Conservation (phyloP, 2,888 invertebrate genomes). For the Hirtodrosophila trivittata region DNA sequence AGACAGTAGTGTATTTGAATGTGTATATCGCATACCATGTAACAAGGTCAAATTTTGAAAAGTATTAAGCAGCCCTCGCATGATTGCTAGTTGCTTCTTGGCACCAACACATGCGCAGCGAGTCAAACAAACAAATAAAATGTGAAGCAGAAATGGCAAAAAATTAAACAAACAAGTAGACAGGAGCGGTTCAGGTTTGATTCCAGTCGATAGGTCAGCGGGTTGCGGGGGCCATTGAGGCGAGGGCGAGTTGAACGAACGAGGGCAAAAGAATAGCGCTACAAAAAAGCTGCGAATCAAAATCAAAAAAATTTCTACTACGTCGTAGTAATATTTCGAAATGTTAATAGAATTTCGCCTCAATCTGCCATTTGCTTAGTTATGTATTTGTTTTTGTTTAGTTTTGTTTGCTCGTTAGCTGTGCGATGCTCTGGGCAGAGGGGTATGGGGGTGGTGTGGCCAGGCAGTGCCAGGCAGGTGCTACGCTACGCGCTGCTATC, state of each 20-base stretch:
- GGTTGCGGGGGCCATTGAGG: slow-evolving; percentile 19
- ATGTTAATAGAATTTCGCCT: slow-evolving; percentile 57
- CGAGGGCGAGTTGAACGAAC: slow-evolving; percentile 46
- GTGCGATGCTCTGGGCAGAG: slow-evolving; percentile 1
- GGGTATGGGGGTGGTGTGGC: slow-evolving; percentile 8
- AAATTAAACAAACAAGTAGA: slow-evolving; percentile 82
- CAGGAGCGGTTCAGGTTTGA: slow-evolving; percentile 77
- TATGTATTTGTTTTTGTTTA: slow-evolving; percentile 75
- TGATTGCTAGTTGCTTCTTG: slow-evolving; percentile 56
- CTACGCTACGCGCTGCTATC: slow-evolving; percentile 43
- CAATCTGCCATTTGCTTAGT: slow-evolving; percentile 56
- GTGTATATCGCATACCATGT: too few species aligned
- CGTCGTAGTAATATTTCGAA: slow-evolving; percentile 74
- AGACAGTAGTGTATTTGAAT: too few species aligned
- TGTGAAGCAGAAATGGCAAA: slow-evolving; percentile 82
- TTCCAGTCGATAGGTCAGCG: slow-evolving; percentile 29
- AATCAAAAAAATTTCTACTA: slow-evolving; percentile 60
- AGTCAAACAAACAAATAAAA: slow-evolving; percentile 83
- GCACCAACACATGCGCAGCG: slow-evolving; percentile 71
- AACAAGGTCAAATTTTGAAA: slow-evolving; percentile 1
- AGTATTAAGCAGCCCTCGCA: slow-evolving; percentile 40
- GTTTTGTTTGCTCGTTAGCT: slow-evolving; percentile 79
- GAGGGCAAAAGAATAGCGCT: slow-evolving; percentile 19
- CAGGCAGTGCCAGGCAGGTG: slow-evolving; percentile 61
- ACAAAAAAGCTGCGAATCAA: slow-evolving; percentile 39